Base-by-base conservation (phyloP, 2,888 invertebrate genomes). In the Deilephila elpenor region DNA sequence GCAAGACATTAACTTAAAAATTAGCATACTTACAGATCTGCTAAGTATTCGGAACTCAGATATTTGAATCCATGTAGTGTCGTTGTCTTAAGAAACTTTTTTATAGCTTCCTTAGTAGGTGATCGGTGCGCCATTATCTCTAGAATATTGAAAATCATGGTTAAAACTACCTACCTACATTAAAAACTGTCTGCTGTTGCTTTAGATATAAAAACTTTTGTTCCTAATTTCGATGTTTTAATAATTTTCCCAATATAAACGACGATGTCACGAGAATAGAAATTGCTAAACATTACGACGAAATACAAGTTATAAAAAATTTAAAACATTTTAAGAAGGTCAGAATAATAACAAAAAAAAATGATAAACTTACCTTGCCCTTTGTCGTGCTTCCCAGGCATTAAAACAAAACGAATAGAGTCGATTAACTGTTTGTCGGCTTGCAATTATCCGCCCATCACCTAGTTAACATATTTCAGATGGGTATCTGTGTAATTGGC, bases 11-110 rank as follows among this genome's bases (percentile, higher is more conserved):
- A 32, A 32, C 5, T 37, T 37, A n/a, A 37, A 3, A n/a, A 64
- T 19, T n/a, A 29, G n/a, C 19, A 11, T 53, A 83, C 89, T 87
- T 80, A 93, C 93, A 92, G 87, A 78, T 93, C 93, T 6, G 78
- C 75, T 70, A 77, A 84, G 79, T 86, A 84, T 56, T 73, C 82
- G 19, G 89, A 87, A 19, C 74, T 79, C 37, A 94, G 79, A 83
- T 94, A 94, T 78, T 94, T 94, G 75, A 94, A 93, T 7, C 94
- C 93, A 71, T 94, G 94, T 14, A 94, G 77, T 0, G 93, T 93
- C 0, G 93, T 94, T 0, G 87, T 87, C 70, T 82, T 82, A 59
- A 88, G 87, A 74, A 89, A 93, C 1, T 88, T 83, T 44, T 78
- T 82, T 14, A 89, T 75, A 0, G 83, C 83, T 25, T 78, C 75